Conservation (phyloP, 2,113 vertebrate genomes). For the Ahaetulla prasina region DNA sequence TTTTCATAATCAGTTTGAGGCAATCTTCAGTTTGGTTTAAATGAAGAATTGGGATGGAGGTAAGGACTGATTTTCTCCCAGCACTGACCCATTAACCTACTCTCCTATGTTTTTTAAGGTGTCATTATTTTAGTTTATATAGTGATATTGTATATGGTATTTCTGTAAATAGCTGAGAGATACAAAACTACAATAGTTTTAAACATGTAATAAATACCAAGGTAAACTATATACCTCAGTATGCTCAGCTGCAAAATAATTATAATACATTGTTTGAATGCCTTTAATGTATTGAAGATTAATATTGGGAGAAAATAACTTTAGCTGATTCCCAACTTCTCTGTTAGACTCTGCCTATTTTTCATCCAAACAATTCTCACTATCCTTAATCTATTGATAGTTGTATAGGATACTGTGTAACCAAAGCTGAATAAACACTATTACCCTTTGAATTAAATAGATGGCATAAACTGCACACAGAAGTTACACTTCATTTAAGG, state of each 20-base stretch:
- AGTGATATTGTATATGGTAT: background rate
- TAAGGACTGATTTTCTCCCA: background rate
- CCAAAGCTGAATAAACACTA: background rate
- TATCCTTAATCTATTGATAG: background rate
- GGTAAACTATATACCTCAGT: background rate
- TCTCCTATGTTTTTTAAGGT: background rate
- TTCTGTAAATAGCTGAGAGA: background rate
- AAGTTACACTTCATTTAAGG: background rate
- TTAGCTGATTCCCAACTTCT: background rate
- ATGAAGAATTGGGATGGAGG: background rate
- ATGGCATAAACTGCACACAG: accelerated
- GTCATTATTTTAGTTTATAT: background rate
- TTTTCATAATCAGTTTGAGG: background rate
- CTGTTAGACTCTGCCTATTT: background rate
- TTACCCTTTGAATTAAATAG: background rate
- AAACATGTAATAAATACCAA: background rate
- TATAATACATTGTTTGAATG: background rate
- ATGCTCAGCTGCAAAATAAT: background rate
- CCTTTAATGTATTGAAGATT: background rate
- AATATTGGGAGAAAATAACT: background rate
- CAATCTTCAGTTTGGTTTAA: background rate
- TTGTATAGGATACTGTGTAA: background rate
- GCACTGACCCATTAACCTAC: background rate
- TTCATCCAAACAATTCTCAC: background rate
- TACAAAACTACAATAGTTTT: background rate